These are phyloP conservation scores for Sinocyclocheilus anophthalmus DNA, from an alignment of 2,113 vertebrate genomes.

Conservation along the genomic window DNA sequence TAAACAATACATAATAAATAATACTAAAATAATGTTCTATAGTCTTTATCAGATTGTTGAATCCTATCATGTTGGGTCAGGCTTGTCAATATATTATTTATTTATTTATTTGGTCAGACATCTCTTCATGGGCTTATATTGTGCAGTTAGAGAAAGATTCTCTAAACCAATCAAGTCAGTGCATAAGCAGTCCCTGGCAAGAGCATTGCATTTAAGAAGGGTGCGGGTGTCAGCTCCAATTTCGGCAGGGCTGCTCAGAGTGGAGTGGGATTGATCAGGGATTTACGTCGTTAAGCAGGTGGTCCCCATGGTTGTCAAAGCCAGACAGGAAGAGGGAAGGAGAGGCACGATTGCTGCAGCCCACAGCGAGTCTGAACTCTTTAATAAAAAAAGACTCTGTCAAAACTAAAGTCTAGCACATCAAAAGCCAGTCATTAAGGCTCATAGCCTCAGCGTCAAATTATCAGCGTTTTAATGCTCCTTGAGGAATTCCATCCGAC, in stretches of 20 bases:
- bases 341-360: constrained; percentile 32
- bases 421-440: constrained; percentile 43
- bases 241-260: constrained; percentile 29
- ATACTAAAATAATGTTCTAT: no score
- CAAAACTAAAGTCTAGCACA: constrained; percentile 41
- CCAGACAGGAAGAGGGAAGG: constrained; percentile 31
- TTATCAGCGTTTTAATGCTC: constrained; percentile 45
- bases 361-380: constrained; percentile 26
- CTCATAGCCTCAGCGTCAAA: constrained; percentile 38
- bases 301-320: constrained; percentile 40
- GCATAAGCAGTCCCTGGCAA: constrained; percentile 11
- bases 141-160: constrained; percentile 1
- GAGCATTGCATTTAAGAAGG: constrained; percentile 27
- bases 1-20: no score
- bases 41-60: neutral
- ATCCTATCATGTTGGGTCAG: neutral
- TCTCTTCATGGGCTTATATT: constrained; percentile 1
- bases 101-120: neutral
- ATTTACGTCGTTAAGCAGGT: constrained; percentile 56
- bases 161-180: constrained; percentile 13
- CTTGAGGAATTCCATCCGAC: constrained; percentile 33
- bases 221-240: constrained; percentile 39
- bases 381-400: constrained; percentile 41
- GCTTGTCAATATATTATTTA: neutral
- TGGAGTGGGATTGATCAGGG: constrained; percentile 33